These are phyloP conservation scores for Ctenicera cuprea DNA, from an alignment of 2,888 invertebrate species.

Conservation along the genomic window DNA sequence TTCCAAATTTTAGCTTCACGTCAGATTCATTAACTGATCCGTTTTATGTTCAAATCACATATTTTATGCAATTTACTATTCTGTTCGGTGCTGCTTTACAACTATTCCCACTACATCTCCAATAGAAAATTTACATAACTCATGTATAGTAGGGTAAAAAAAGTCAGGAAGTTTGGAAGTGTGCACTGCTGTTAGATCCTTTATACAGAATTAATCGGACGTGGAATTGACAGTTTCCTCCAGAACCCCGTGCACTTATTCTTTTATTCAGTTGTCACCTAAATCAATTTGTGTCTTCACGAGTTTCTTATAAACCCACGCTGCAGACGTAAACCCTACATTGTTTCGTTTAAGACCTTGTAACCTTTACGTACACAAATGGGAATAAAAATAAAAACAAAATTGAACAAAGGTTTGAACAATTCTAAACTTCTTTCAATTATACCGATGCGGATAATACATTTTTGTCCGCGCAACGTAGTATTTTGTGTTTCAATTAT, in stretches of 20 bases:
- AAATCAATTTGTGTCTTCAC: slow-evolving; percentile 34
- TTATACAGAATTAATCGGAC: slow-evolving; percentile 44
- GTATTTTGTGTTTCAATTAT: too few species aligned
- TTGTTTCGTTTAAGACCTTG: slow-evolving; percentile 18
- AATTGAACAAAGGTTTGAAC: background rate
- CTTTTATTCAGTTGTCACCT: slow-evolving; percentile 39
- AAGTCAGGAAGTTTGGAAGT: slow-evolving; percentile 19
- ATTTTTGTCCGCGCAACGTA: too few species aligned
- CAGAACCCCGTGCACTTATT: slow-evolving; percentile 26
- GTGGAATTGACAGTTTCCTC: slow-evolving; percentile 43
- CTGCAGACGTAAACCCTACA: background rate
- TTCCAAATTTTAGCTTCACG: slow-evolving; percentile 25
- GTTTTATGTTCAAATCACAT: background rate
- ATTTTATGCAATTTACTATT: background rate
- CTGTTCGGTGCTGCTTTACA: slow-evolving; percentile 20
- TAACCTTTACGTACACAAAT: background rate
- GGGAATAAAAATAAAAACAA: background rate
- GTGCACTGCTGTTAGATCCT: slow-evolving; percentile 12
- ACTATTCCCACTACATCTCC: slow-evolving; percentile 23
- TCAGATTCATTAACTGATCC: background rate
- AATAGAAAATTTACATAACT: slow-evolving; percentile 32
- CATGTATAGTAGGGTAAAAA: slow-evolving; percentile 19
- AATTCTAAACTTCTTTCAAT: background rate
- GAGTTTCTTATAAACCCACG: slow-evolving; percentile 22
- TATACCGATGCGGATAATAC: too few species aligned